These are phyloP conservation scores for Myopa tessellatipennis DNA, from an alignment of 2,888 invertebrate species.

Conservation along the genomic window DNA sequence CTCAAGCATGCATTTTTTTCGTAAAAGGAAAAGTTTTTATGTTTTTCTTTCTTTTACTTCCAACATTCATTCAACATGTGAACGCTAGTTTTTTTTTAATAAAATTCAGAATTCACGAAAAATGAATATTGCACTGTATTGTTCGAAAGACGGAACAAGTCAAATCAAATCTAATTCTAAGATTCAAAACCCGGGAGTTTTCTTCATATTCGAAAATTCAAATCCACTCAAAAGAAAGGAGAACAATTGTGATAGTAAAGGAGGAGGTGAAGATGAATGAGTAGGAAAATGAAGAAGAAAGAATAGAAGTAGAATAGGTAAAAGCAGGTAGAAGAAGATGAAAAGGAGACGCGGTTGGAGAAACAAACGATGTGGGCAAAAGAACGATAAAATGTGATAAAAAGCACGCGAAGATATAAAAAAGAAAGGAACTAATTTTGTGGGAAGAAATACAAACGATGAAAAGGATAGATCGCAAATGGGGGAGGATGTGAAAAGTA, in stretches of 20 bases:
- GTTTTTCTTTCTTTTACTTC: not conserved
- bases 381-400: slow-evolving; percentile 24
- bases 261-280: not conserved
- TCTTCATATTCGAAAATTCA: not conserved
- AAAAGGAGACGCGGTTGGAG: not conserved
- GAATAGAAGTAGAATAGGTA: slow-evolving; percentile 29
- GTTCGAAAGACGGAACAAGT: not conserved
- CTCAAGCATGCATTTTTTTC: slow-evolving; percentile 37
- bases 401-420: not conserved
- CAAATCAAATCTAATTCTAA: not conserved
- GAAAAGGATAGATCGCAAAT: not conserved
- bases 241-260: not conserved
- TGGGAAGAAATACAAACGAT: not conserved
- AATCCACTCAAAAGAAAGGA: not conserved
- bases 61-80: not conserved
- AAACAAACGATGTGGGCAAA: slow-evolving; percentile 19
- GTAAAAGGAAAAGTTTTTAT: slow-evolving; percentile 15
- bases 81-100: not conserved
- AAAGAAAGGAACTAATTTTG: not conserved
- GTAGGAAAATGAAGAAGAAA: not conserved
- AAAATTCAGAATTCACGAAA: not conserved
- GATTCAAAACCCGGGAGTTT: too few species aligned
- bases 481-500: not conserved
- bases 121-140: not conserved
- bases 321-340: not conserved